A percentile compares a stretch with the other conserved stretches of the same genome.
These are phyloP conservation scores for Spinibarbus caldwelli DNA, from an alignment of 2,797 vertebrate genomes.

Conservation along the genomic window DNA sequence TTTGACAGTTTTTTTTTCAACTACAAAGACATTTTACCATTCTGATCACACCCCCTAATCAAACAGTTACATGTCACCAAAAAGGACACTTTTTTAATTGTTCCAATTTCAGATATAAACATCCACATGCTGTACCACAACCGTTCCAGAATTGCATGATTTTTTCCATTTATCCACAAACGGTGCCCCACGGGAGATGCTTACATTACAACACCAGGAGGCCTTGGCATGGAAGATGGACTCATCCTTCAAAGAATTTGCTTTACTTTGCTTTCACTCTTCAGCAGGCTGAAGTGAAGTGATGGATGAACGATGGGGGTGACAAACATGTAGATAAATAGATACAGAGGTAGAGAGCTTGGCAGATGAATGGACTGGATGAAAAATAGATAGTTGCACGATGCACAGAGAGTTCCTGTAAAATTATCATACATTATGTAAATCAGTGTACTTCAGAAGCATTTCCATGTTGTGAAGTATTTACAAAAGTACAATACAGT, in stretches of 20 bases:
- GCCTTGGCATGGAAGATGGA: slow-evolving; percentile 15
- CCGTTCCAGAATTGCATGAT: neutral
- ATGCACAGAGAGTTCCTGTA: neutral
- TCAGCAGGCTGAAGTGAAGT: no score
- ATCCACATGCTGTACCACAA: neutral
- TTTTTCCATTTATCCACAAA: neutral
- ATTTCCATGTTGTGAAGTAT: neutral
- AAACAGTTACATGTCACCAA: neutral
- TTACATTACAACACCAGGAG: slow-evolving; percentile 12
- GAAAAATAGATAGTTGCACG: slow-evolving; percentile 1
- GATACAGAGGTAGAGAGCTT: neutral
- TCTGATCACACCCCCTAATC: neutral
- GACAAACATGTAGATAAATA: slow-evolving; percentile 31
- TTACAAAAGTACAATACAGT: neutral
- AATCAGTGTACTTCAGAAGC: neutral
- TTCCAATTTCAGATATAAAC: neutral
- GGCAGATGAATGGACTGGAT: slow-evolving; percentile 8
- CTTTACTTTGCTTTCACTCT: slow-evolving; percentile 34
- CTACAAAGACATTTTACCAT: neutral
- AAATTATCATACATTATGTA: neutral
- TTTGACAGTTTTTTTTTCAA: no score
- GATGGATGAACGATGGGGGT: slow-evolving; percentile 2
- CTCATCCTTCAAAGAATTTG: slow-evolving; percentile 29
- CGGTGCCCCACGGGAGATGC: neutral
- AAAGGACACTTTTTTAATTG: neutral